Conservation (phyloP, 1,140 invertebrate species). For the Habropoda laboriosa region DNA sequence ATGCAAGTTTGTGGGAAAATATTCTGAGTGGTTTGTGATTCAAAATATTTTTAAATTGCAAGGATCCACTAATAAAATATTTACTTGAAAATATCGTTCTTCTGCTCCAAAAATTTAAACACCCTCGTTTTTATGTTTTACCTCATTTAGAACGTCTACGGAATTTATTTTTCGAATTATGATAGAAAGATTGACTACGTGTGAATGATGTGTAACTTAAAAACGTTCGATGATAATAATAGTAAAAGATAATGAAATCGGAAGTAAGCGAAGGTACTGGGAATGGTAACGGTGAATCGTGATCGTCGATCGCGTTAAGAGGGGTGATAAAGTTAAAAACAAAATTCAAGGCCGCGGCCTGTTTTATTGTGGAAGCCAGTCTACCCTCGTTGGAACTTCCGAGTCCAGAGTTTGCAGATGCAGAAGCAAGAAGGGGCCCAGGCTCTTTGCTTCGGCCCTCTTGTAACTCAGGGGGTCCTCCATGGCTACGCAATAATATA, state of each 20-base stretch:
- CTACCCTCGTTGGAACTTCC: conserved; percentile 33
- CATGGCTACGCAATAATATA: conserved; percentile 72
- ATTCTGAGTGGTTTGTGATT: too few species aligned
- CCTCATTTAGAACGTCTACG: too few species aligned
- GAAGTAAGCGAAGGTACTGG: neutral
- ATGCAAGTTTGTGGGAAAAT: too few species aligned
- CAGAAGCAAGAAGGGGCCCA: conserved; percentile 29
- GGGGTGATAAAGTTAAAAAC: conserved; percentile 33
- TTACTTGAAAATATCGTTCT: too few species aligned
- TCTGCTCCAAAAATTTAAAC: too few species aligned
- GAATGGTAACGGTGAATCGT: conserved; percentile 5
- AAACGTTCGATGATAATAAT: too few species aligned
- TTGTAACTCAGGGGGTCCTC: conserved; percentile 52
- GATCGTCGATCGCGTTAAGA: conserved; percentile 5
- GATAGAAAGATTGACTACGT: too few species aligned
- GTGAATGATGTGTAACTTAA: too few species aligned
- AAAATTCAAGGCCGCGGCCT: conserved; percentile 27
- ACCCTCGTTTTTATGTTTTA: too few species aligned
- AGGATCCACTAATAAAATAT: too few species aligned
- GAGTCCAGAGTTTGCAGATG: conserved; percentile 46
- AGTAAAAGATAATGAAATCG: neutral
- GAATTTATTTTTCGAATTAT: too few species aligned
- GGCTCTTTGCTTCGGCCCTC: conserved; percentile 30
- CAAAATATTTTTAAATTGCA: too few species aligned
- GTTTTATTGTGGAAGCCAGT: conserved; percentile 48